phyloP scores from a whole-genome alignment of 2,888 invertebrate genomes.

The Acholoe squamosa region DNA sequence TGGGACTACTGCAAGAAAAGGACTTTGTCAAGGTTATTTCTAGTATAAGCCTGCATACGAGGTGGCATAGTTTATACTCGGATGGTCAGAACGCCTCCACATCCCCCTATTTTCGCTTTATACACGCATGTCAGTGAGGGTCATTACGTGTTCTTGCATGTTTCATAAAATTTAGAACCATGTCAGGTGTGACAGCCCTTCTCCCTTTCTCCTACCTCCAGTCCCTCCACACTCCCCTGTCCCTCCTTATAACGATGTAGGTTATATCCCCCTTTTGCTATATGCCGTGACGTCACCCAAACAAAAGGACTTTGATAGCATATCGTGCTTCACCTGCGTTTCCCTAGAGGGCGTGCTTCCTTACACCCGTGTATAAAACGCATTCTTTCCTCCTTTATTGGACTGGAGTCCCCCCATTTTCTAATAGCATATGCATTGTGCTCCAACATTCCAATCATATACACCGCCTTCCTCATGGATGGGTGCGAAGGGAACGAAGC shows the following conservation, averaged over 20 bases:
- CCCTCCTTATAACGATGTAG: neutral
- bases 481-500: too few relatives aligned
- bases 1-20: too few relatives aligned
- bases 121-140: neutral
- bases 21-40: neutral
- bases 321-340: neutral
- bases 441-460: neutral
- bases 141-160: slow-evolving; percentile 19
- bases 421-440: neutral
- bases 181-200: neutral
- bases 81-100: neutral
- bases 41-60: neutral
- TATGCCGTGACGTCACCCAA: neutral
- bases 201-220: neutral
- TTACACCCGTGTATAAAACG: neutral
- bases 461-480: too few relatives aligned
- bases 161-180: neutral
- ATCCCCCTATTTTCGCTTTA: neutral
- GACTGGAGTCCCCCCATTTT: neutral
- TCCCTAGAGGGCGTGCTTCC: neutral
- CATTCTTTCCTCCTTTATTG: neutral
- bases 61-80: neutral
- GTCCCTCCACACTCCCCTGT: neutral
- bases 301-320: neutral
- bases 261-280: too few relatives aligned